Base-by-base conservation (phyloP, 2,797 vertebrate genomes). In the Poecilia gillii region DNA sequence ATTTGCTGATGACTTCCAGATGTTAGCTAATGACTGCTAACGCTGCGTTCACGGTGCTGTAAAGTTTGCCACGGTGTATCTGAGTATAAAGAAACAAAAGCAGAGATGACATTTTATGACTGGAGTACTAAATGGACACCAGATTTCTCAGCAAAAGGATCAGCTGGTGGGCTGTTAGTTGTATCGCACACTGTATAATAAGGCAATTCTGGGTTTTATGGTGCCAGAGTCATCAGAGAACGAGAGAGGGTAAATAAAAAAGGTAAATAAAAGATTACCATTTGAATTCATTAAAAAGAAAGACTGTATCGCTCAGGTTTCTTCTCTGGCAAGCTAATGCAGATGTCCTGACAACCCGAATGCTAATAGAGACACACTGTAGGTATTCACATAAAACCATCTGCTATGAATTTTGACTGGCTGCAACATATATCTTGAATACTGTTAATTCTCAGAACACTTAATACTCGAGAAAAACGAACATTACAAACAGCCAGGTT, bases 1-100 rank as follows among this genome's bases (percentile, higher is more conserved):
- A 20, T 75, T 41, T 53, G 53, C 53, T 59, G 73, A 75, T 75
- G 39, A 75, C 14, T 75, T 75, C 55, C 72, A 59, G 71, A 78
- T 57, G 68, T 59, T 75, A 16, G 55, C 74, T 75, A 73, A 73
- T 73, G 41, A 39, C 31, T 55, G 72, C 47, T 39, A 53, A 39
- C 72, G 20, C 23, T 53, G 39, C 28, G 41, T 45, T 55, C 53
- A 4, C 41, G 11, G 36, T 43, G 49, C 73, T 74, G 73, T 74
- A 57, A 74, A 57, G 49, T 53, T 73, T 73, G 49, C 72, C 49
- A 13, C 33, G 31, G 20, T n/a, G 36, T 41, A 74, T 74, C 73
- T 8, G 39, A 45, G 41, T 71, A 7, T 71, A 74, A 74, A 53
- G 33, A 74, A 74, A 74, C 33, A n/a, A 57, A 74, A 74, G 23